Percentiles rank a stretch among this genome's conserved stretches.
phyloP scores from a whole-genome alignment of 2,888 invertebrate genomes.

The Protula sp. region DNA sequence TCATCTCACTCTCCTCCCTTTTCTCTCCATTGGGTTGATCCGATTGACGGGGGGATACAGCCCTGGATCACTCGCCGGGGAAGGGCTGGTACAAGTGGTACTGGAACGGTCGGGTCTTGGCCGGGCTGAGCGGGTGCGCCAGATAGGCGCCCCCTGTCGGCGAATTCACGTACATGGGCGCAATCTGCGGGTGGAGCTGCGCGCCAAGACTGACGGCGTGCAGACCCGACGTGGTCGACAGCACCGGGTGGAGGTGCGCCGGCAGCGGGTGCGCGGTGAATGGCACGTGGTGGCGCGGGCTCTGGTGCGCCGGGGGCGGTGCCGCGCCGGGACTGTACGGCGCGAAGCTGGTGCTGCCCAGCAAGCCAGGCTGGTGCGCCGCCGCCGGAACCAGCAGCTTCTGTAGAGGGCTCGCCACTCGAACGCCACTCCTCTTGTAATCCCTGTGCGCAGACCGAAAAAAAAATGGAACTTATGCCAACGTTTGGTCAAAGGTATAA shows the following conservation, averaged over 20 bases:
- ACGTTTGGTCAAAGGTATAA: too few species aligned
- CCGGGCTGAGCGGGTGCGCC: background rate
- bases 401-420: background rate
- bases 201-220: background rate
- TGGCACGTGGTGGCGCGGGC: conserved; percentile 57
- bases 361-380: background rate
- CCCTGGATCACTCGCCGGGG: background rate
- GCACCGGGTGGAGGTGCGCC: conserved; percentile 65
- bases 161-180: conserved; percentile 1
- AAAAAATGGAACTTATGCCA: too few species aligned
- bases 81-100: background rate
- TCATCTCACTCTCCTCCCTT: too few species aligned
- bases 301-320: conserved; percentile 75
- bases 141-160: background rate
- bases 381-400: background rate
- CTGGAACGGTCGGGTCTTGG: background rate
- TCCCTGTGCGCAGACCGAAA: too few species aligned
- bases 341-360: background rate
- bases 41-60: too few species aligned
- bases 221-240: conserved; percentile 9
- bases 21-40: too few species aligned
- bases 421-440: conserved; percentile 8
- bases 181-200: background rate
- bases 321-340: background rate
- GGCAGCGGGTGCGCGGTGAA: conserved; percentile 70